These are phyloP conservation scores for Styela plicata DNA, from an alignment of 23 tunicate genomes.

Conservation along the genomic window DNA sequence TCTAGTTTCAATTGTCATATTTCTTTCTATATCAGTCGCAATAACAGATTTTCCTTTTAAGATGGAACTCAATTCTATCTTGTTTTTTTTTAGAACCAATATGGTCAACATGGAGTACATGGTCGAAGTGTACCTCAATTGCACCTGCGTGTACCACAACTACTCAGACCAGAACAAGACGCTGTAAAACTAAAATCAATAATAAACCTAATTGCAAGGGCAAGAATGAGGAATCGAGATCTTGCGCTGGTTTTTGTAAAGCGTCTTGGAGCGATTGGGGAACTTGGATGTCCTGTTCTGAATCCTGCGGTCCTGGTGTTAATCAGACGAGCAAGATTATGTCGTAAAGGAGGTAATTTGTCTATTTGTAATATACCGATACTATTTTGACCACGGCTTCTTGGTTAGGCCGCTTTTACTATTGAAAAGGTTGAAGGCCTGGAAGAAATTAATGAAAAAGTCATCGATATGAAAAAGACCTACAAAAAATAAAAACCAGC, in stretches of 20 bases:
- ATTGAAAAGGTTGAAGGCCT: too few relatives aligned
- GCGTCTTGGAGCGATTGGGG: constrained; percentile 32
- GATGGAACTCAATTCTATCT: too few relatives aligned
- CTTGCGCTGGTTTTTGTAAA: neutral
- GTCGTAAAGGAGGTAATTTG: neutral
- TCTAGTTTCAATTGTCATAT: too few relatives aligned
- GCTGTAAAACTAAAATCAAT: neutral
- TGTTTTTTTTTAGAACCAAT: neutral
- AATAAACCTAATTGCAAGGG: constrained; percentile 3
- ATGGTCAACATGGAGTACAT: constrained; percentile 18
- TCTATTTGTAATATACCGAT: too few relatives aligned
- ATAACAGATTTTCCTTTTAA: too few relatives aligned
- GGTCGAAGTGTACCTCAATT: constrained; percentile 23
- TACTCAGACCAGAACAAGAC: neutral
- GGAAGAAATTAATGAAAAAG: too few relatives aligned
- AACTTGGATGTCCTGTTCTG: neutral
- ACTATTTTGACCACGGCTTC: too few relatives aligned
- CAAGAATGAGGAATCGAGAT: neutral
- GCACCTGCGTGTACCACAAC: neutral
- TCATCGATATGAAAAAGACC: too few relatives aligned
- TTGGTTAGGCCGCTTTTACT: too few relatives aligned
- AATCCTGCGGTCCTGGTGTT: constrained; percentile 8
- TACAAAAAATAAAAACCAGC: too few relatives aligned
- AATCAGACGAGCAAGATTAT: constrained; percentile 7
- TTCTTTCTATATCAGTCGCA: too few relatives aligned